Conservation (phyloP, 2,888 invertebrate species). For the Drosophila mettleri region DNA sequence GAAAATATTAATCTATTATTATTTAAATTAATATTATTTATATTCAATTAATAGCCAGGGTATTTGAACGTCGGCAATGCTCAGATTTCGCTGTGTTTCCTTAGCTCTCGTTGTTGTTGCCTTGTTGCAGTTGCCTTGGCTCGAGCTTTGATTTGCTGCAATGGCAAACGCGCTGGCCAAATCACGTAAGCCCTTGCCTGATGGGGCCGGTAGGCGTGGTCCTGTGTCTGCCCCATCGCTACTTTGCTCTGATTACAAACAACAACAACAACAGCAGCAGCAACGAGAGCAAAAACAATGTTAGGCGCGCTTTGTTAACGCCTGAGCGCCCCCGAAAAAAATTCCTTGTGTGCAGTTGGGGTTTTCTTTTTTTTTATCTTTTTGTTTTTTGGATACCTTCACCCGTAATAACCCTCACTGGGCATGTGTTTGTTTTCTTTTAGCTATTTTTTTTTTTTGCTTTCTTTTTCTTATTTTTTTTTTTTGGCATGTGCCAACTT, state of each 20-base stretch:
- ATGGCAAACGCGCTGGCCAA: conserved; percentile 48
- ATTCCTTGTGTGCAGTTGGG: conserved; percentile 19
- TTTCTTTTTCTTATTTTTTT: conserved; percentile 6
- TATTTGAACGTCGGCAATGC: background rate
- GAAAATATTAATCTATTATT: no score
- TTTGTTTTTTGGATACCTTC: no score
- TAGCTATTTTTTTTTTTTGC: conserved; percentile 4
- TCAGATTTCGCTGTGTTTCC: background rate
- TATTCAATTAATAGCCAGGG: background rate
- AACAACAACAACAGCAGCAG: conserved; percentile 43
- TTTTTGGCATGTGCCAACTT: conserved; percentile 65
- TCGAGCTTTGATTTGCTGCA: conserved; percentile 53
- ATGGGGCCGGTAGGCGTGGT: conserved; percentile 1
- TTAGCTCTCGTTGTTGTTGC: conserved; percentile 8
- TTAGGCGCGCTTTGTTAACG: conserved; percentile 63
- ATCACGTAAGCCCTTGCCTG: conserved; percentile 62
- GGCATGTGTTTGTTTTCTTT: conserved; percentile 16
- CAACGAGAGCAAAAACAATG: conserved; percentile 38
- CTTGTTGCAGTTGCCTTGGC: conserved; percentile 31
- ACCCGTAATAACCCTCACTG: conserved; percentile 14
- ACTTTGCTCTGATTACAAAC: conserved; percentile 74
- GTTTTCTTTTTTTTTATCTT: no score
- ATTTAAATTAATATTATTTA: no score
- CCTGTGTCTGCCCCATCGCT: conserved; percentile 58
- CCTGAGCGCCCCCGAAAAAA: conserved; percentile 40